phyloP scores from a whole-genome alignment of 2,797 vertebrate genomes.

The Tapirus indicus region DNA sequence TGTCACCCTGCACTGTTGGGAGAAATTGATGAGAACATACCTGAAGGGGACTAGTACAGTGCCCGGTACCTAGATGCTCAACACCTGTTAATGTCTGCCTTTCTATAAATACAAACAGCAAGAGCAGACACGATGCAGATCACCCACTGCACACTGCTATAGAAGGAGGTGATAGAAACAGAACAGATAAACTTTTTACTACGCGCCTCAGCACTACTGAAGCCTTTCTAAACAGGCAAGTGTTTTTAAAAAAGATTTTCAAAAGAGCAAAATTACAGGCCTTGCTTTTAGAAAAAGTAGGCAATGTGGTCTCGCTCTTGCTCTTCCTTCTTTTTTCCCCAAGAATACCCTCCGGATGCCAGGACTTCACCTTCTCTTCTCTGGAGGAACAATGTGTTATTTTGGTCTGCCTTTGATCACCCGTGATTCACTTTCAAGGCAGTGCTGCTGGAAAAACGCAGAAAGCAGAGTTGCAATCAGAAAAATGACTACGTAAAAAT shows the following conservation, averaged over 20 bases:
- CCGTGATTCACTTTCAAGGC: constrained; percentile 76
- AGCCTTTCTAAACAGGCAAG: constrained; percentile 10
- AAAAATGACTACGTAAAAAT: constrained; percentile 66
- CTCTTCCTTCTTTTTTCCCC: constrained; percentile 17
- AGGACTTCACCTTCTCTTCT: constrained; percentile 54
- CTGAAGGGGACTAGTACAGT: background rate
- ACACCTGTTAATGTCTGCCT: background rate
- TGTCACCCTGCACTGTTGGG: background rate
- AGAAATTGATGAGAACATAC: background rate
- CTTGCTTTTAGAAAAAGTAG: constrained; percentile 70
- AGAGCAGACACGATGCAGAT: background rate
- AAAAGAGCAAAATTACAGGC: constrained; percentile 79
- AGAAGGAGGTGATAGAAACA: background rate
- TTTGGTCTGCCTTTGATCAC: constrained; percentile 75
- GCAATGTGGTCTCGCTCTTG: constrained; percentile 51
- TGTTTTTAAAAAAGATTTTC: constrained; percentile 70
- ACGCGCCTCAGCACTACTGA: background rate
- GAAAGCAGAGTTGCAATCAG: constrained; percentile 68
- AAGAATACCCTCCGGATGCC: constrained; percentile 65
- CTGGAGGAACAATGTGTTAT: constrained; percentile 70
- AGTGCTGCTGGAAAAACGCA: constrained; percentile 70
- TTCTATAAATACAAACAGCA: background rate
- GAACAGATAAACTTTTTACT: constrained; percentile 54
- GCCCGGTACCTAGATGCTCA: background rate
- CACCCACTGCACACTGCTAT: background rate